These are phyloP conservation scores for Trachythela sp. DNA, from an alignment of 64 coral and sea anemone species.

Conservation along the genomic window DNA sequence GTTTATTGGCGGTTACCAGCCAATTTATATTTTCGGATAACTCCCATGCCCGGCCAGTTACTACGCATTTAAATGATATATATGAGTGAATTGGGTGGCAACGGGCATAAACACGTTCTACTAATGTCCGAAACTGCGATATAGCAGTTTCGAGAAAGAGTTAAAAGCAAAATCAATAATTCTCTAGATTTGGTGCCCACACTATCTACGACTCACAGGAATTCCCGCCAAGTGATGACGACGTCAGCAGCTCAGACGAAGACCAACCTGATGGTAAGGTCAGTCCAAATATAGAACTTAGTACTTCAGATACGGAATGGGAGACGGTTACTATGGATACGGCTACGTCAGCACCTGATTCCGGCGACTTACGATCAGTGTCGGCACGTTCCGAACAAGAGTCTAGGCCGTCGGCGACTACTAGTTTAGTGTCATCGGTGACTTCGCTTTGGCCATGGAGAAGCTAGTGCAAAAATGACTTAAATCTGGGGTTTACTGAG, in stretches of 20 bases:
- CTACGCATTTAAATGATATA: too few relatives aligned
- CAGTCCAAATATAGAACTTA: not conserved
- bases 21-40: too few relatives aligned
- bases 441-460: not conserved
- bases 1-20: not conserved
- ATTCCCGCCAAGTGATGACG: not conserved
- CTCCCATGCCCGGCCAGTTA: too few relatives aligned
- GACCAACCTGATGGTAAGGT: not conserved
- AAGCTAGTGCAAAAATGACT: not conserved
- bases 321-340: not conserved
- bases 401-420: not conserved
- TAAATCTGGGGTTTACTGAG: too few relatives aligned
- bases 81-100: too few relatives aligned
- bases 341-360: not conserved
- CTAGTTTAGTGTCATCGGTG: not conserved
- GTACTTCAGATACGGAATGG: not conserved
- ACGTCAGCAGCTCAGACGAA: not conserved
- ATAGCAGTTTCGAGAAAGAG: too few relatives aligned
- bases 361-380: not conserved
- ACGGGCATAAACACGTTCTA: too few relatives aligned
- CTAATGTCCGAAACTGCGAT: too few relatives aligned
- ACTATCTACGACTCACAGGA: not conserved
- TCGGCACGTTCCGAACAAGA: not conserved
- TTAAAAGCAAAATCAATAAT: not conserved
- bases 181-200: not conserved